Percentiles rank a stretch among this genome's conserved stretches.
These are phyloP conservation scores for Lagocephalus sceleratus DNA, from an alignment of 2,797 vertebrate genomes.

Conservation along the genomic window DNA sequence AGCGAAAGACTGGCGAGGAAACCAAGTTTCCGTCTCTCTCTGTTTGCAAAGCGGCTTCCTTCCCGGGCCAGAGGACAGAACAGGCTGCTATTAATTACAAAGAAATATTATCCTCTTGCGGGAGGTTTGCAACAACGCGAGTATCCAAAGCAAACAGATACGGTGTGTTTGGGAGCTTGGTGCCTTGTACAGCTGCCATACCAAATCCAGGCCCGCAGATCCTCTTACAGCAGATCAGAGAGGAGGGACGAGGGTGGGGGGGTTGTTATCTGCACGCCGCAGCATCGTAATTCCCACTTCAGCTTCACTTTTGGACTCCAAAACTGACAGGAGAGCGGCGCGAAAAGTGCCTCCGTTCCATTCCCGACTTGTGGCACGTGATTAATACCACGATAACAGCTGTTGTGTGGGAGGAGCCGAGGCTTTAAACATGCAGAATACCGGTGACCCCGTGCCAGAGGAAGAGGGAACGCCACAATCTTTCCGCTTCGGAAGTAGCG, in stretches of 20 bases:
- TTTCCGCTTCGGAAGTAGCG: too few relatives aligned
- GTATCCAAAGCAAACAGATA: slow-evolving; percentile 74
- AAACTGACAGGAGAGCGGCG: slow-evolving; percentile 7
- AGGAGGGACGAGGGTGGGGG: slow-evolving; percentile 15
- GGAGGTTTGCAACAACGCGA: slow-evolving; percentile 56
- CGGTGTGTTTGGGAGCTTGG: slow-evolving; percentile 57
- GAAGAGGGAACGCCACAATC: neutral
- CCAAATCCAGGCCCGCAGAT: slow-evolving; percentile 66
- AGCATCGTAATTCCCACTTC: slow-evolving; percentile 49
- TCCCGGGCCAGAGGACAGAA: slow-evolving; percentile 44
- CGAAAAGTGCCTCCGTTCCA: neutral
- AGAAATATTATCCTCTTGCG: slow-evolving; percentile 65
- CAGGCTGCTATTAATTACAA: slow-evolving; percentile 67
- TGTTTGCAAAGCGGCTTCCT: slow-evolving; percentile 50
- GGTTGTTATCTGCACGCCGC: slow-evolving; percentile 47
- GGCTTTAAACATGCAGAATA: slow-evolving; percentile 60
- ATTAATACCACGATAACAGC: slow-evolving; percentile 52
- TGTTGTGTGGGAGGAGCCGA: slow-evolving; percentile 62
- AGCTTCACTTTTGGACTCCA: slow-evolving; percentile 18
- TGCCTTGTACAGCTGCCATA: slow-evolving; percentile 64
- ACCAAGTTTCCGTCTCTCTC: slow-evolving; percentile 52
- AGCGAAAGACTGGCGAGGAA: slow-evolving; percentile 38
- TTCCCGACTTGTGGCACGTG: slow-evolving; percentile 1
- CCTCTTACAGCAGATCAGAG: slow-evolving; percentile 67
- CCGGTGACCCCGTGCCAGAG: slow-evolving; percentile 17